Evolutionary conservation across 1,140 invertebrate species (phyloP), one percentile per base, ranked within the genome.

Genomic region (Venturia canescens): DNA sequence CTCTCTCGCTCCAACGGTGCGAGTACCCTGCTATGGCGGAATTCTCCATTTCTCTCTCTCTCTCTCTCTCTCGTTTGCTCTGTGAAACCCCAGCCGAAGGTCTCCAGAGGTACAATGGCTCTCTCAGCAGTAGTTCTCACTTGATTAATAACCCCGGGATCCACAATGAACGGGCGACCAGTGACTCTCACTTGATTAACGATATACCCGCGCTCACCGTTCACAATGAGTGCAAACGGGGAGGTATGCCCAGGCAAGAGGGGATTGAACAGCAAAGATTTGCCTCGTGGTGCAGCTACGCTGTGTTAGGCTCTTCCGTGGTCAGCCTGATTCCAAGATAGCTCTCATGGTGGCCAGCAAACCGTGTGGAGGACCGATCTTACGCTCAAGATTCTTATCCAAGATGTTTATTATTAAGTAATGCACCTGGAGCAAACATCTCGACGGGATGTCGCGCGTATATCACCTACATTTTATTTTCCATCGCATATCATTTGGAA

Each of bases 171-270:
- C 87, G 57, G 57, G 83, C 81, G 66, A 69, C 83, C 90, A 91
- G 89, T 89, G 89, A 86, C 82, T 91, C 90, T 91, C 89, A 90
- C 77, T 90, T 91, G 90, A 91, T 90, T 90, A 90, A 91, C 88
- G 90, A 90, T 77, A 77, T 63, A 77, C 53, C 77, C 16, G 71
- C 66, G 69, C 31, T 18, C 34, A 31, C 66, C 29, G 26, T 72
- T 79, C 57, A 78, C 72, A 78, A 83, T 67, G 69, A 53, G 21
- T 29, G 5, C 7, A 9, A 31, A 69, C 3, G 29, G 66, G 29
- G 6, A 18, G 29, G 29, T 4, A 29, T 34, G 60, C 21, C 13
- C 13, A 23, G 60, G 23, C 27, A 13, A 60, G 29, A 16, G 53
- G 50, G 57, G 21, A 18, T n/a, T 27, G 72, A 60, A 60, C 38